Percentiles rank a stretch among this genome's conserved stretches.
Conservation (phyloP, 2,113 vertebrate species). For the Romanogobio albipinnatus region DNA sequence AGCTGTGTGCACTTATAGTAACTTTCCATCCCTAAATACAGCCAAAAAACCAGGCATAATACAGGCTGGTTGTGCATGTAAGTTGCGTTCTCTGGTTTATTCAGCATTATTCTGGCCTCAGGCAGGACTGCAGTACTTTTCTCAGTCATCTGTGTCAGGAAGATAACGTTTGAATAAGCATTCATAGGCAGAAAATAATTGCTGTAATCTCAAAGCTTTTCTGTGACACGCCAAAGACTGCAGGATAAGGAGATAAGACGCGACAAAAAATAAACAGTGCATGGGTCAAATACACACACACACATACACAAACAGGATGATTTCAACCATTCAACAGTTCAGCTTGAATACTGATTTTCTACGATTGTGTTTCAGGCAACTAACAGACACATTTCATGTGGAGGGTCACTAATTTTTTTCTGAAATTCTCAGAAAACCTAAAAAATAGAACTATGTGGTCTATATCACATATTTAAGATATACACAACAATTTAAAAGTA, state of each 20-base stretch:
- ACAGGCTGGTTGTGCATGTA: slow-evolving; percentile 5
- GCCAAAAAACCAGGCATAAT: not conserved
- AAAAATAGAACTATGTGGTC: not conserved
- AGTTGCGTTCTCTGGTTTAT: not conserved
- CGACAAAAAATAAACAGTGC: slow-evolving; percentile 26
- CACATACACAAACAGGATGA: not conserved
- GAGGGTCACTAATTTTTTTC: not conserved
- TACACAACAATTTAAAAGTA: not conserved
- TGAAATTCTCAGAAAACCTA: not conserved
- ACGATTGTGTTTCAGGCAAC: not conserved
- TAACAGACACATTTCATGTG: not conserved
- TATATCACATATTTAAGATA: not conserved
- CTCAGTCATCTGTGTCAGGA: slow-evolving; percentile 32
- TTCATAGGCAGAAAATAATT: slow-evolving; percentile 35
- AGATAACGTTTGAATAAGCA: slow-evolving; percentile 31
- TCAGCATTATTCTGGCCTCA: not conserved
- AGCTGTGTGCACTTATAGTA: slow-evolving; percentile 25
- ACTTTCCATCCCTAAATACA: slow-evolving; percentile 37
- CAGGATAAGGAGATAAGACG: slow-evolving; percentile 23
- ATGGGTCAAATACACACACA: not conserved
- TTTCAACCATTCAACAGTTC: not conserved
- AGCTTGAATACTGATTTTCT: not conserved
- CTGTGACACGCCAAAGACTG: slow-evolving; percentile 20
- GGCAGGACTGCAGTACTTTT: not conserved
- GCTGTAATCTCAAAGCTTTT: slow-evolving; percentile 33